Base-by-base conservation (phyloP, 2,888 invertebrate species). In the Adineta ricciae region DNA sequence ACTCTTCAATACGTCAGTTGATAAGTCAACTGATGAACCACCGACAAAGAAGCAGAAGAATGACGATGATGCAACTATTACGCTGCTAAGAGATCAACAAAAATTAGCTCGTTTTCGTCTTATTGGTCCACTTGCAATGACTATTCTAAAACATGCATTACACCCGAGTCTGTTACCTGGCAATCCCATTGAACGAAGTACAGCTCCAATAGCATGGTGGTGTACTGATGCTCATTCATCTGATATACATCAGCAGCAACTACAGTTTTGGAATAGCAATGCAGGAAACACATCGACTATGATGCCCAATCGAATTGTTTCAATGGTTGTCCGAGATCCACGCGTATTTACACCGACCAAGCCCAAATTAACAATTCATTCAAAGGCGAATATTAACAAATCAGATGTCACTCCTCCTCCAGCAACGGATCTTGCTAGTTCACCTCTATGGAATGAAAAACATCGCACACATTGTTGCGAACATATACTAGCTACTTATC, bases 291-390 rank as follows among this genome's bases (percentile, higher is more conserved):
- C 41, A 41, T 64, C 64, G 2, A 64, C 64, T 19, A 9, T 78
- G 19, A 78, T 78, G 41, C 78, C 78, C 11, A 78, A 78, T 78
- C 38, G 41, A 41, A 78, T 78, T 41, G 88, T 96, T 83, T 93
- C 94, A 11, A 90, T 95, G 85, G 93, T 94, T 84, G 93, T 95
- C 0, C 92, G 93, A 88, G 97, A 97, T 92, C 96, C 97, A n/a
- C 92, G 95, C 82, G 92, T 94, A 86, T 93, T 93, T 88, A 91
- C 94, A 41, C 95, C 95, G 0, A 88, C 90, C 11, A 86, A 82
- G 83, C 73, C 78, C 1, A 46, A 83, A 32, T 83, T 27, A 64
- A 19, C 64, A 2, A 64, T 64, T 32, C 32, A 64, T 64, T 32
- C 32, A 5, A 64, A 64, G 32, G 32, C 64, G 19, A 64, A 64